Base-by-base conservation (phyloP, 2,113 vertebrate species). In the Coptodon bakossiorum region DNA sequence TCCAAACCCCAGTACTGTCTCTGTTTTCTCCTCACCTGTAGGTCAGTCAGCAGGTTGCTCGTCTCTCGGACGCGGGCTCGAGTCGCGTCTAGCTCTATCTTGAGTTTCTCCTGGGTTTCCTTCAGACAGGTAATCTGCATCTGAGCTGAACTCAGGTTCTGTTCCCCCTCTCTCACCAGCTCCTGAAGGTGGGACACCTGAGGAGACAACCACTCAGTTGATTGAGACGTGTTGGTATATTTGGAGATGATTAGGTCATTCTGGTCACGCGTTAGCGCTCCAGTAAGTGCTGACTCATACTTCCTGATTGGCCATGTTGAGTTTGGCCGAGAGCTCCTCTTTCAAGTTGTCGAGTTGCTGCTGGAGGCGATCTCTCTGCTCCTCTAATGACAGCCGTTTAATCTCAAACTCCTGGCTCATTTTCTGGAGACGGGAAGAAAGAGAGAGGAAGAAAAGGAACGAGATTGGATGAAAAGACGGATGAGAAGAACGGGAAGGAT, bases 381-480 rank as follows among this genome's bases (percentile, higher is more conserved):
- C 98, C 95, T 99, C 98, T 94, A 99, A 86, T 7, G 96, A 97
- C 83, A 97, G 87, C 14, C 96, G 98, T 84, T 98, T 98, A 40
- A 98, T 99, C 95, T 98, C 97, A 96, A 97, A 97, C 91, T 98
- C 97, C 94, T 99, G 98, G 71, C 98, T 98, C 95, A 99, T 93
- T 92, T 99, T 98, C 98, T 99, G 94, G 3, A 76, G 84, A 82
- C 7, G 13, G 52, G 31, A 13, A 53, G 24, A 22, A 24, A 59
- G 48, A 24, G 5, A 38, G 3, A 14, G 50, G 6, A 14, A 61
- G 8, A 14, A 36, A 68, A 48, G 0, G 7, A 31, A 31, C 2
- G 9, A 36, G 12, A 66, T 19, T 52, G 7, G 56, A 63, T 10
- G 71, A 73, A 48, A 63, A 45, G 10, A 48, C 4, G 5, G 4